These are phyloP conservation scores for Benthosema pterotum DNA, from an alignment of 2,797 vertebrate species.

Conservation along the genomic window DNA sequence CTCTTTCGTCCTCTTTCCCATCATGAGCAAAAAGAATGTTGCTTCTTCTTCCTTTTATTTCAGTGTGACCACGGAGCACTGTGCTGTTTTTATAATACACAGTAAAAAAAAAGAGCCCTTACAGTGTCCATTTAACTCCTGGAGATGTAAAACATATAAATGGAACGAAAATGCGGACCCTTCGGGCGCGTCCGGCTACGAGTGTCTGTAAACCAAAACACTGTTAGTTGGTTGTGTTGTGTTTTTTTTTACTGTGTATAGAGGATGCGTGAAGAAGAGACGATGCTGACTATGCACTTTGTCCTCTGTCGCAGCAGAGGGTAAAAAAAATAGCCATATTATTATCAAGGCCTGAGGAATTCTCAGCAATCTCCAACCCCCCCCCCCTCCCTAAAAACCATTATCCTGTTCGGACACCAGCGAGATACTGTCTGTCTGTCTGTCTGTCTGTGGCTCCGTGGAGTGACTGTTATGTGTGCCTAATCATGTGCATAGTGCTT, in stretches of 20 bases:
- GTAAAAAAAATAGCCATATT: conserved; percentile 83
- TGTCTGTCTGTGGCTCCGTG: conserved; percentile 62
- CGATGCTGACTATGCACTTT: conserved; percentile 87
- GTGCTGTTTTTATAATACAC: conserved; percentile 65
- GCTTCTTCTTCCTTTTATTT: conserved; percentile 43
- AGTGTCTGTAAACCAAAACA: no score
- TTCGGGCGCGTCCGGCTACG: conserved; percentile 11
- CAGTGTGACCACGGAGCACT: conserved; percentile 72
- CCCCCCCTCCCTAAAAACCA: conserved; percentile 23
- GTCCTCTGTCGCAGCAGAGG: conserved; percentile 78
- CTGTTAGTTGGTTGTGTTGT: no score
- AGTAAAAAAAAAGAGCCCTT: no score
- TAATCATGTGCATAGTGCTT: conserved; percentile 49
- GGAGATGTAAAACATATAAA: no score
- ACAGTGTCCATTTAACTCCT: no score
- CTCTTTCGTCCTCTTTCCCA: conserved; percentile 20
- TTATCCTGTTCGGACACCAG: conserved; percentile 75
- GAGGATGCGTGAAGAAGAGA: conserved; percentile 63
- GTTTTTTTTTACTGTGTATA: not conserved
- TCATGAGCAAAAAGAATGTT: conserved; percentile 67
- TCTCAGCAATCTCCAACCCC: conserved; percentile 75
- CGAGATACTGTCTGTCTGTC: conserved; percentile 52
- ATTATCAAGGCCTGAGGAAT: conserved; percentile 70
- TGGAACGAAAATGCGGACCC: no score
- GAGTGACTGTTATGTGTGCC: conserved; percentile 61